phyloP scores from a whole-genome alignment of 2,888 invertebrate genomes.

The Dolomedes plantarius region DNA sequence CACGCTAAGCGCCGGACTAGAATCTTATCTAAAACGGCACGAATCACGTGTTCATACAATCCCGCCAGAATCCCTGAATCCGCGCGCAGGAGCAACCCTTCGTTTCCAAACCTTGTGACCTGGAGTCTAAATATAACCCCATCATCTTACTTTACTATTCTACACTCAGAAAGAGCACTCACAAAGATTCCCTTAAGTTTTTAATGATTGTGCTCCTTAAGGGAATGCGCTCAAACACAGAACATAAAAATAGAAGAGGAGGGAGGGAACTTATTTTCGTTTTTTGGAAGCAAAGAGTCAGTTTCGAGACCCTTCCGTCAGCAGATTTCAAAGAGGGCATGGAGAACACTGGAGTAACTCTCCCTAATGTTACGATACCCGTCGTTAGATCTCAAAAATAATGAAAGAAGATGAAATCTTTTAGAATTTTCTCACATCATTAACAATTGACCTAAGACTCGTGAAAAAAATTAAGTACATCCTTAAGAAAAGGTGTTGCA shows the following conservation, averaged over 20 bases:
- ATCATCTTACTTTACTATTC: constrained; percentile 56
- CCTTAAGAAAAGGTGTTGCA: too few relatives aligned
- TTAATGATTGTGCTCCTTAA: not conserved
- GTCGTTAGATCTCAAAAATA: too few relatives aligned
- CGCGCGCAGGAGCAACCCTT: constrained; percentile 64
- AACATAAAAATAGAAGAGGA: not conserved
- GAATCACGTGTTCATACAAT: constrained; percentile 60
- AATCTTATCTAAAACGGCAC: constrained; percentile 38
- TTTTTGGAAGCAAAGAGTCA: not conserved
- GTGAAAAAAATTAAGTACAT: too few relatives aligned
- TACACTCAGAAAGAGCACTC: constrained; percentile 40
- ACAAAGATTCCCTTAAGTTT: not conserved
- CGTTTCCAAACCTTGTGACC: constrained; percentile 19
- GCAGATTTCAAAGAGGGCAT: not conserved
- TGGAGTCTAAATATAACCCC: constrained; percentile 48
- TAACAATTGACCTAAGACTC: too few relatives aligned
- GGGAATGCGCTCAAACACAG: not conserved
- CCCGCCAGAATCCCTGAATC: constrained; percentile 23
- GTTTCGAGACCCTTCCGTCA: not conserved
- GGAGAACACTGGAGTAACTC: not conserved
- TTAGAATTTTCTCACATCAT: too few relatives aligned
- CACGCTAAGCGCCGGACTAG: not conserved
- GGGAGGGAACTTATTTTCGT: not conserved
- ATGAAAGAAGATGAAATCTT: too few relatives aligned
- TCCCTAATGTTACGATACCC: not conserved